These are phyloP conservation scores for Gymnocephalus cernua DNA, from an alignment of 2,113 vertebrate genomes.

Conservation along the genomic window DNA sequence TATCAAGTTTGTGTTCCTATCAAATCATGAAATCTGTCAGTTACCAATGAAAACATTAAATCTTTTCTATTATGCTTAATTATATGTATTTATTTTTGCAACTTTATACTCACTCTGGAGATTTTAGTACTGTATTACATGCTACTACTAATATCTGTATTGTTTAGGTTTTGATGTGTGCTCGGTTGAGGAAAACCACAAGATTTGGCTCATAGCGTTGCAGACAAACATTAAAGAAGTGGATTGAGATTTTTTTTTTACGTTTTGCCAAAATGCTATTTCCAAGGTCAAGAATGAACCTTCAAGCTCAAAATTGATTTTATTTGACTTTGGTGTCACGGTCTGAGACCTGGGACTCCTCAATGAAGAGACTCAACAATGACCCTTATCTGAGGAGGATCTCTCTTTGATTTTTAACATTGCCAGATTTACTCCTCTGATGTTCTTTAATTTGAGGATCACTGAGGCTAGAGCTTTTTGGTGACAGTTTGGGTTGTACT, in stretches of 20 bases:
- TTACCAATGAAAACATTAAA: slow-evolving; percentile 42
- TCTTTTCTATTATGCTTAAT: not conserved
- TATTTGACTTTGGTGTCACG: not conserved
- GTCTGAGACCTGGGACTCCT: not conserved
- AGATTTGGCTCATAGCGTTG: not conserved
- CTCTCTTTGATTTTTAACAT: not conserved
- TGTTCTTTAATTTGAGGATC: not conserved
- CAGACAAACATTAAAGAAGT: not conserved
- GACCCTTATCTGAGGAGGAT: not conserved
- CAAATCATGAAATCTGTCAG: not conserved
- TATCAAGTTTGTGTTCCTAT: slow-evolving; percentile 5
- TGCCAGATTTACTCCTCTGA: not conserved
- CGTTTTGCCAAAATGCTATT: not conserved
- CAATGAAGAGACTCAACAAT: not conserved
- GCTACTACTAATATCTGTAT: not conserved
- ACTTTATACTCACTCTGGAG: not conserved
- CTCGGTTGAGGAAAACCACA: not conserved
- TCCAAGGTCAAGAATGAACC: not conserved
- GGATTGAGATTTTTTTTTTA: not conserved
- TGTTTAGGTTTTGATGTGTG: not conserved
- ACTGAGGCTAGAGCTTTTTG: not conserved
- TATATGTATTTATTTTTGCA: not conserved
- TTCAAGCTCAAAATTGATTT: not conserved
- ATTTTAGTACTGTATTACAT: not conserved
- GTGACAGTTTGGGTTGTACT: not conserved